phyloP scores from a whole-genome alignment of 1,140 invertebrate species.

The Drosophila kurseongensis region DNA sequence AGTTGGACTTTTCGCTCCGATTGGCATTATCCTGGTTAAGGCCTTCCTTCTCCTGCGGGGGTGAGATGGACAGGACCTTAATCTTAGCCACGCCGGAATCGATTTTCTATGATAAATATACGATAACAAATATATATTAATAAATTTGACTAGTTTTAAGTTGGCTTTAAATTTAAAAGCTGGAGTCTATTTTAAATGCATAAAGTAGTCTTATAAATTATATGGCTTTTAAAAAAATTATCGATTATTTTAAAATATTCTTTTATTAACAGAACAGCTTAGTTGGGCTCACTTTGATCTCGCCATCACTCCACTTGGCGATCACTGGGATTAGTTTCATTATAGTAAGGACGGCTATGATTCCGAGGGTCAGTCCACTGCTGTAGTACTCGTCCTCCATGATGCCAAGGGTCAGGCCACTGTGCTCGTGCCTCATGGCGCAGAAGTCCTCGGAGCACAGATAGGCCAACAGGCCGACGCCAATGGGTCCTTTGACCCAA shows the following conservation, averaged over 20 bases:
- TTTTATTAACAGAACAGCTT: background rate
- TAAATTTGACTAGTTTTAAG: too few species aligned
- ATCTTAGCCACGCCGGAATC: background rate
- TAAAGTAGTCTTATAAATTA: too few species aligned
- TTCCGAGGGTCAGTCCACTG: background rate
- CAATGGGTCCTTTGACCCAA: conserved; percentile 4
- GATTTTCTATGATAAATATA: background rate
- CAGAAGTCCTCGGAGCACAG: conserved; percentile 5
- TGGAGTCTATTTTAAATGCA: too few species aligned
- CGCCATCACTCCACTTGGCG: background rate
- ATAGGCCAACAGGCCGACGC: background rate
- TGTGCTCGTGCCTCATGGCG: background rate
- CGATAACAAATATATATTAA: too few species aligned
- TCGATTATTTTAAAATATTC: too few species aligned
- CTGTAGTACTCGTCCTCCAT: conserved; percentile 1
- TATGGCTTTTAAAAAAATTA: too few species aligned
- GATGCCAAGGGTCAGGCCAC: background rate
- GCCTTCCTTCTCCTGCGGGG: background rate
- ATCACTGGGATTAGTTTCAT: background rate
- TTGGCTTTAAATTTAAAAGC: too few species aligned
- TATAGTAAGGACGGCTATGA: background rate
- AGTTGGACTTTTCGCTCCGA: background rate
- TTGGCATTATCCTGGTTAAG: background rate
- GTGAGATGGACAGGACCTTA: background rate
- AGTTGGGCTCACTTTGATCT: background rate